Evolutionary conservation across 2,113 vertebrate species (phyloP).

Genomic region (Muntiacus reevesi): DNA sequence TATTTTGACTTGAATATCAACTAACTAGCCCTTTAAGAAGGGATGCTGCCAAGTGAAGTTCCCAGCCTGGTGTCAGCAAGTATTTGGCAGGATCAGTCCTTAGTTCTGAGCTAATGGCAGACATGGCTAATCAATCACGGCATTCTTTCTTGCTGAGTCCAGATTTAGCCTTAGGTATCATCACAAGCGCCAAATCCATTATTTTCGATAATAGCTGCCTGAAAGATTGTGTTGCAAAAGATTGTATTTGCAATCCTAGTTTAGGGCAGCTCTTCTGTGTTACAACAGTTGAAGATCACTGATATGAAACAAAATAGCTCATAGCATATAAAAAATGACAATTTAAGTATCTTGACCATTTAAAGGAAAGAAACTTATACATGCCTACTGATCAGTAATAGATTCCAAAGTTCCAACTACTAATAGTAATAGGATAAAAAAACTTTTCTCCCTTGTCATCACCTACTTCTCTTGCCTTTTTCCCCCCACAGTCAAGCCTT

Average conservation of each 20-base stretch:
- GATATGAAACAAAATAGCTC: neutral
- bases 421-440: neutral
- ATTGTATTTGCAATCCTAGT: neutral
- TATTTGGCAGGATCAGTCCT: slow-evolving; percentile 31
- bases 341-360: neutral
- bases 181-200: slow-evolving; percentile 46
- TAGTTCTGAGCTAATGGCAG: slow-evolving; percentile 35
- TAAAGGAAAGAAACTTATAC: neutral
- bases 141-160: slow-evolving; percentile 51
- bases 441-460: neutral
- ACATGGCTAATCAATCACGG: slow-evolving; percentile 58
- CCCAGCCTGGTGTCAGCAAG: slow-evolving; percentile 33
- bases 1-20: slow-evolving; percentile 8
- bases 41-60: neutral
- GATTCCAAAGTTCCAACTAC: neutral
- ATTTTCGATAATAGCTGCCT: slow-evolving; percentile 35
- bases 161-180: slow-evolving; percentile 43
- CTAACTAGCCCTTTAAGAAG: slow-evolving; percentile 16
- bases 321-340: neutral
- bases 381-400: neutral
- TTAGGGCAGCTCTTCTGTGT: neutral
- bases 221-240: slow-evolving; percentile 40
- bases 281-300: neutral
- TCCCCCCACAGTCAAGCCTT: neutral
- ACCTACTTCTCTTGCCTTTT: neutral